Base-by-base conservation (phyloP, 2,797 vertebrate species). In the Hippopotamyrus pictus region DNA sequence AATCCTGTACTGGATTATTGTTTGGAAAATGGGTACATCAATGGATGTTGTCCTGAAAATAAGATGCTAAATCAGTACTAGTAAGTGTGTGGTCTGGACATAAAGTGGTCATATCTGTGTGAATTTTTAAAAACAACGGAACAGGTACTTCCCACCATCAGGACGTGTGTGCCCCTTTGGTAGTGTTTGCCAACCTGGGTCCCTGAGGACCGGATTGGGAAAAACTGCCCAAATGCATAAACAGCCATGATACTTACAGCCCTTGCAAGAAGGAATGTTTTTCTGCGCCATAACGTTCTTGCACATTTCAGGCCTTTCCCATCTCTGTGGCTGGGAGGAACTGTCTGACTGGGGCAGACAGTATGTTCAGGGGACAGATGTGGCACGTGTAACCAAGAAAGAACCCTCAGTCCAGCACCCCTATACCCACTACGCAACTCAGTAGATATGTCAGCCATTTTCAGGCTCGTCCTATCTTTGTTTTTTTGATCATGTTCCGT, bases 251-350 rank as follows among this genome's bases (percentile, higher is more conserved):
- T n/a, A 82, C 19, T 82, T 82, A 82, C 8, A n/a, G 37, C 76
- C 76, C 76, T n/a, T 19, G 46, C 41, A 82, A 22, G 19, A 46
- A 82, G 41, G 41, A 82, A 9, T 46, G 41, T 82, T 44, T 82
- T 46, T 82, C 76, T 82, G 76, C 41, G 8, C 41, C 76, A 46
- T 46, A 22, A 51, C 53, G 48, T 50, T 25, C 46, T 29, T 25
- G 83, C 22, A 51, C 88, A 87, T 84, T 90, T 87, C 50, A 69
- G 12, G 53, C 37, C 9, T 84, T 84, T 79, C 69, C 79, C 48
- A 22, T 79, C 89, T 54, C 62, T 86, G 14, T 29, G 25, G 50
- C 59, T 86, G 59, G 59, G 46, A 19, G n/a, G 25, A 86, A 33
- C 85, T 54, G 29, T 86, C 29, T 73, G 62, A 37, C 83, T 46